phyloP scores from a whole-genome alignment of 2,797 vertebrate species.

The Hydrolagus colliei region DNA sequence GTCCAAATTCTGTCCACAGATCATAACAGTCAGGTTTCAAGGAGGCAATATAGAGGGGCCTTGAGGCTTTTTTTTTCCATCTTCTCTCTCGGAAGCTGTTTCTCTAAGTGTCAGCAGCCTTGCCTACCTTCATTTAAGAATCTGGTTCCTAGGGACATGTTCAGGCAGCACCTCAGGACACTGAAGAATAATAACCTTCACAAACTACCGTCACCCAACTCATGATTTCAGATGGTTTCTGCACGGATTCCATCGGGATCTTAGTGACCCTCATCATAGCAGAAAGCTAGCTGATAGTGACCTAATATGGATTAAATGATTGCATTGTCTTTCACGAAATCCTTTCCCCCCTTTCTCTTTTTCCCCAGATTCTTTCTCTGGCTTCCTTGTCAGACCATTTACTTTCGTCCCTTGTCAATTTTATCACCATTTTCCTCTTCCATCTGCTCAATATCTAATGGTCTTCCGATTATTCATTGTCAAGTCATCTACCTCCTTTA shows the following conservation, averaged over 20 bases:
- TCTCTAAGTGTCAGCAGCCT: neutral
- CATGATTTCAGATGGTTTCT: constrained; percentile 18
- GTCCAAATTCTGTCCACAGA: no score
- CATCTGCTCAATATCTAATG: neutral
- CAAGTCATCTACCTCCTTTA: neutral
- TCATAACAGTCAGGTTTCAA: no score
- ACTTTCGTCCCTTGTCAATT: neutral
- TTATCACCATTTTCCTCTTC: neutral
- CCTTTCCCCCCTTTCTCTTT: neutral
- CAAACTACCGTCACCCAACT: neutral
- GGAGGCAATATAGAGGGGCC: neutral
- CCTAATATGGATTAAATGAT: neutral
- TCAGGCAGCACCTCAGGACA: neutral
- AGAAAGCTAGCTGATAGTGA: neutral
- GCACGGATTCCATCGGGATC: neutral
- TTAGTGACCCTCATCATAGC: neutral
- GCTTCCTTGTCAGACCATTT: neutral
- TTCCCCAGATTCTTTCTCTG: neutral
- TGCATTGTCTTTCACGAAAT: neutral
- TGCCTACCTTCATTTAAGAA: neutral
- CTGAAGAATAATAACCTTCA: neutral
- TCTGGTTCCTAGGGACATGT: neutral
- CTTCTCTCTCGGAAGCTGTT: neutral
- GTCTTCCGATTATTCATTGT: neutral
- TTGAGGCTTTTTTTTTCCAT: neutral